phyloP scores from a whole-genome alignment of 2,113 vertebrate species.

The Tragulus kanchil region DNA sequence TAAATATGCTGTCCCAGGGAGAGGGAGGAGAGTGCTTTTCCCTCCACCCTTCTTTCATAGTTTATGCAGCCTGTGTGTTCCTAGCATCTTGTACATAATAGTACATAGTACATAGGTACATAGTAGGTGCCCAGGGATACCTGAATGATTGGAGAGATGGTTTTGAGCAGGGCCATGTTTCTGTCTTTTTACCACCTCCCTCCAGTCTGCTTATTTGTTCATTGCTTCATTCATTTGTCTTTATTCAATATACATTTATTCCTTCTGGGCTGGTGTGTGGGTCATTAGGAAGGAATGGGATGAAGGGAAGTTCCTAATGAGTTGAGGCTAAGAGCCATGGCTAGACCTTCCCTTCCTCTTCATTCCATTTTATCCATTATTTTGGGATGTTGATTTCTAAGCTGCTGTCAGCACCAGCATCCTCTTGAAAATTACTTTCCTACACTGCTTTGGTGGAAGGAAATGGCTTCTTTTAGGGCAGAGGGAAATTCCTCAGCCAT shows the following conservation, averaged over 20 bases:
- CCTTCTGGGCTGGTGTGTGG: neutral
- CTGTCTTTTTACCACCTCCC: neutral
- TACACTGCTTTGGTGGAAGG: slow-evolving; percentile 6
- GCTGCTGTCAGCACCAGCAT: neutral
- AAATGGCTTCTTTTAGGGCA: neutral
- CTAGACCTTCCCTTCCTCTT: neutral
- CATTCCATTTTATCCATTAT: neutral
- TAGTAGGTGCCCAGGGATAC: neutral
- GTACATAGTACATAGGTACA: neutral
- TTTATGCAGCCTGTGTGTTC: neutral
- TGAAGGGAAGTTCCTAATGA: slow-evolving; percentile 54
- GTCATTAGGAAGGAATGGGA: neutral
- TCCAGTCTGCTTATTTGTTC: slow-evolving; percentile 7
- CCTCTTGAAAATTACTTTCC: slow-evolving; percentile 38
- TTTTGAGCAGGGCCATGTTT: neutral
- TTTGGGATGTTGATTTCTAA: slow-evolving; percentile 33
- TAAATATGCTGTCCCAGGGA: slow-evolving; percentile 26
- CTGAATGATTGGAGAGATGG: neutral
- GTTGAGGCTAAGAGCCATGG: neutral
- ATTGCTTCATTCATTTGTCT: slow-evolving; percentile 42
- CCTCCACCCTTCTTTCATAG: neutral
- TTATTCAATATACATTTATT: slow-evolving; percentile 46
- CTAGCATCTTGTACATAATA: neutral
- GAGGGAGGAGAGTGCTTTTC: neutral
- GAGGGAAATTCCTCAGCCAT: slow-evolving; percentile 51